Evolutionary conservation across 2,113 vertebrate species (phyloP), one percentile per base, ranked within the genome.

Genomic region (Leiothrix lutea): DNA sequence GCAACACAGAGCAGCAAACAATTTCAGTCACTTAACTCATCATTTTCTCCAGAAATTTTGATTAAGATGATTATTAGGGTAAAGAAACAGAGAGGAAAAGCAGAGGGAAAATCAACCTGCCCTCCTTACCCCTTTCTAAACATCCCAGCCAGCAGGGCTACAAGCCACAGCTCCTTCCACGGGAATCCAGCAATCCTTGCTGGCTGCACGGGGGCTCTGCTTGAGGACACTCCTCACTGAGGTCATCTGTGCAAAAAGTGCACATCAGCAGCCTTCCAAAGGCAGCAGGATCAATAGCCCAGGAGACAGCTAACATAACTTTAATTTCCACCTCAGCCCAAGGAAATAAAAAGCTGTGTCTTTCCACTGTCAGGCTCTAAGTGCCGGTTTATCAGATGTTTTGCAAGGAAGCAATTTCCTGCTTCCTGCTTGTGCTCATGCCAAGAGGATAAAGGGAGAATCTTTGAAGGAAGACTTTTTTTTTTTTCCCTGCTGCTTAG

Each of bases 191-290:
- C 25, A 88, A 38, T 22, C 13, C 54, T 82, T 77, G 31, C 36
- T 88, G 87, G 33, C 74, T 88, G 66, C 61, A 29, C 7, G 0
- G 54, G n/a, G 20, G 10, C 14, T 92, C 54, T 83, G 44, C 18
- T 8, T 82, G 61, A 66, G 54, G 35, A 47, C 35, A 2, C 13
- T 31, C 33, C 74, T 80, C 67, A 11, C 67, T 44, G 91, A 96
- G 88, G 90, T 92, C 75, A 92, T 78, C 88, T 47, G 35, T 28
- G 54, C 58, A 86, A 77, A 88, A 92, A 80, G 67, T 44, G 75
- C 62, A 70, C 67, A 80, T 95, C 95, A 94, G 88, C 94, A 94
- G 67, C 79, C 75, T 90, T 75, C 82, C 45, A 42, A 83, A 9
- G 7, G 35, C 64, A 57, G 66, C 53, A 53, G 29, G 23, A 94